Evolutionary conservation across 1,140 invertebrate genomes (phyloP), one percentile per base, ranked within the genome.

Genomic region (Penaeus indicus): DNA sequence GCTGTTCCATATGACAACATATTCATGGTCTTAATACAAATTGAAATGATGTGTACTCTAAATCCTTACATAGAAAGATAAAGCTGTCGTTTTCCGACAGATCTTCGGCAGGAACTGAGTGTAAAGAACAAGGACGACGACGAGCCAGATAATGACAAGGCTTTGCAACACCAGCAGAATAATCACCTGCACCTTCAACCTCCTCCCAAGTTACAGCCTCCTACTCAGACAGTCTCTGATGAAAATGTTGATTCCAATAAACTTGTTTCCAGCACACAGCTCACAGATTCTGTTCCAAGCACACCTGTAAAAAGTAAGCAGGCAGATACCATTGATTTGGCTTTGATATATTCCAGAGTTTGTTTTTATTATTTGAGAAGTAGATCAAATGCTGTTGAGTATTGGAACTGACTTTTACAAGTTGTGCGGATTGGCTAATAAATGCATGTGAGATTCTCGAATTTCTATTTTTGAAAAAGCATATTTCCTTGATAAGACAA

Each of bases 131-230:
- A 67, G 32, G 62, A 84, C 1, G 84, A 69, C 22, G n/a, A 42
- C 10, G 63, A 62, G 38, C 89, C 90, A 60, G 90, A 91, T 86
- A 91, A 90, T 75, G 90, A 91, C 79, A 88, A 89, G 38, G 85
- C 82, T 18, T 54, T 85, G 21, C 63, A 82, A 67, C 83, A 85
- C n/a, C 90, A 85, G 21, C 90, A 91, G 64, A 47, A 89, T 32
- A 85, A 85, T 61, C 83, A 85, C 11, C 38, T 79, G 38, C 75
- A 78, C 60, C 88, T 85, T 42, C 82, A 84, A 54, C 80, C 84
- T n/a, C 87, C 82, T 32, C 90, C 78, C 42, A 83, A 86, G 63
- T 79, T 47, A 67, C 86, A 75, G 38, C 78, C 75, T 64, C 77
- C 75, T 61, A 38, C 69, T 25, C 79, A 78, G 32, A 64, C 81